phyloP scores from a whole-genome alignment of 2,888 invertebrate species.

The Tiliacea aurago region DNA sequence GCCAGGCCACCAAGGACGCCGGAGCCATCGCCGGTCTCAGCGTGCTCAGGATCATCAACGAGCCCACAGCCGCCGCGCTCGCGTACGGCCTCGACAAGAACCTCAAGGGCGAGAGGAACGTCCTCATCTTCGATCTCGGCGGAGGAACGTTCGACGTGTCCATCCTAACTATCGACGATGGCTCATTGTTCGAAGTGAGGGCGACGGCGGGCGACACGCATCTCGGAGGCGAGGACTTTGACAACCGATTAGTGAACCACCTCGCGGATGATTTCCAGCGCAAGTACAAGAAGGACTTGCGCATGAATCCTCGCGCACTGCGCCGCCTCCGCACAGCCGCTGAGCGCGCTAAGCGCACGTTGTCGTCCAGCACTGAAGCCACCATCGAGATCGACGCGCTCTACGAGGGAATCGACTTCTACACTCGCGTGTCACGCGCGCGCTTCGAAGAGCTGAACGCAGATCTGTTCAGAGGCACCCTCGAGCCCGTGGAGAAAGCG shows the following conservation, averaged over 20 bases:
- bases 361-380: conserved; percentile 94
- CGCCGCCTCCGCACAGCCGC: conserved; percentile 94
- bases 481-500: conserved; percentile 95
- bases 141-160: conserved; percentile 98
- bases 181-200: conserved; percentile 95
- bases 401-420: conserved; percentile 93
- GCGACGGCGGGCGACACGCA: conserved; percentile 96
- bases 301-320: conserved; percentile 92
- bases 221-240: conserved; percentile 94
- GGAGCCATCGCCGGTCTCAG: conserved; percentile 96
- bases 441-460: conserved; percentile 94
- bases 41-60: conserved; percentile 97
- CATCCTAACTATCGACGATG: conserved; percentile 96
- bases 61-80: conserved; percentile 96
- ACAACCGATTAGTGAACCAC: conserved; percentile 92
- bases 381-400: conserved; percentile 94
- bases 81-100: conserved; percentile 95
- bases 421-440: conserved; percentile 93
- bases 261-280: conserved; percentile 93
- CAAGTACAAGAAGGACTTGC: conserved; percentile 93
- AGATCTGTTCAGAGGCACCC: conserved; percentile 93
- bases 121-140: conserved; percentile 93
- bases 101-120: conserved; percentile 93
- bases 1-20: conserved; percentile 96
- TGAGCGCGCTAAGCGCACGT: conserved; percentile 94